These are phyloP conservation scores for Paragorgia papillata DNA, from an alignment of 92 coral and sea anemone genomes.

Conservation along the genomic window DNA sequence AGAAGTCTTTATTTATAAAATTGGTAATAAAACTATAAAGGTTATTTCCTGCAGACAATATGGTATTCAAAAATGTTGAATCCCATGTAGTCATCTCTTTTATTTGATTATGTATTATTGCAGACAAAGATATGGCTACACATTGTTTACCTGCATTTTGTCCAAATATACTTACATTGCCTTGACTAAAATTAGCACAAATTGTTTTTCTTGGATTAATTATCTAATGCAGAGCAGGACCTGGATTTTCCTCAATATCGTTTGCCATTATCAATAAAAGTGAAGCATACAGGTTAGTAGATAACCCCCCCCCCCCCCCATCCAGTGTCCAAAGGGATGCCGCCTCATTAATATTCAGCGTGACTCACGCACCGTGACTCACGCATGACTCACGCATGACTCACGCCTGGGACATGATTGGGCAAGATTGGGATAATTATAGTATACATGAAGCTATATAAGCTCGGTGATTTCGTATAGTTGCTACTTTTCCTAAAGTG, in stretches of 20 bases:
- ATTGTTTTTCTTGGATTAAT: conserved; percentile 9
- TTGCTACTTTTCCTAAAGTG: too few species aligned
- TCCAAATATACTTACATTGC: conserved; percentile 5
- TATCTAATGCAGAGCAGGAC: conserved; percentile 15
- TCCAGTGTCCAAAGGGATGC: too few species aligned
- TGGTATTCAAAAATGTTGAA: conserved; percentile 13
- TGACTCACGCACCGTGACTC: too few species aligned
- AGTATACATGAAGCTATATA: too few species aligned
- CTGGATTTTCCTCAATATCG: conserved; percentile 32
- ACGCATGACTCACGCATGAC: too few species aligned
- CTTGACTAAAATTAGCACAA: conserved; percentile 29
- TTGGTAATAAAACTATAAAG: conserved; percentile 14
- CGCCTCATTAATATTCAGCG: too few species aligned
- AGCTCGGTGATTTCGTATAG: too few species aligned
- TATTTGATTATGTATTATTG: conserved; percentile 22
- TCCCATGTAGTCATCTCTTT: neutral
- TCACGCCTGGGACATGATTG: too few species aligned
- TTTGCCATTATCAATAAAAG: neutral
- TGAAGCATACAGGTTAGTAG: conserved; percentile 15
- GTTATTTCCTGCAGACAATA: neutral
- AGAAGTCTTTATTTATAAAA: neutral
- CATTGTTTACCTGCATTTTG: conserved; percentile 22
- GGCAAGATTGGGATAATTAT: too few species aligned
- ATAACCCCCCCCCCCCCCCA: too few species aligned
- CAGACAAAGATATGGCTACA: conserved; percentile 25